Conservation (phyloP, 1,140 invertebrate genomes). For the Vanessa tameamea region DNA sequence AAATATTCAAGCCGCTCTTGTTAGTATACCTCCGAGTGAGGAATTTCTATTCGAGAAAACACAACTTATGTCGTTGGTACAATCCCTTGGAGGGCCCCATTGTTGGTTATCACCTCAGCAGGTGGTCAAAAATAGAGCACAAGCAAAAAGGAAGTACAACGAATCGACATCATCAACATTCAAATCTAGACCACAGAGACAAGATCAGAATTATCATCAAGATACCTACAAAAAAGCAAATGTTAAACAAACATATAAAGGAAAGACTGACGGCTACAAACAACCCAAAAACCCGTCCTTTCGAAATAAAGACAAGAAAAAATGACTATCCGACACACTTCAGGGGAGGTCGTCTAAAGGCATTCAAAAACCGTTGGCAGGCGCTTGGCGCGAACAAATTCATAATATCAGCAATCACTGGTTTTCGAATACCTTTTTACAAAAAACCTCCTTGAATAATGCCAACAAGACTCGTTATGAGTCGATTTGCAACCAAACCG, state of each 20-base stretch:
- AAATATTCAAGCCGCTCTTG: slow-evolving; percentile 26
- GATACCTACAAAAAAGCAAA: too few species aligned
- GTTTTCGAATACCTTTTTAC: not conserved
- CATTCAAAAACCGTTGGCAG: slow-evolving; percentile 7
- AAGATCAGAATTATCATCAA: not conserved
- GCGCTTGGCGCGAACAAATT: slow-evolving; percentile 4
- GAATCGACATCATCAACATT: slow-evolving; percentile 1
- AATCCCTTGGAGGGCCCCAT: slow-evolving; percentile 25
- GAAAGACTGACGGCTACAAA: not conserved
- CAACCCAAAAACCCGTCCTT: not conserved
- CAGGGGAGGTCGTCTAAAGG: slow-evolving; percentile 1
- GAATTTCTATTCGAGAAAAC: slow-evolving; percentile 32
- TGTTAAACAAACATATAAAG: not conserved
- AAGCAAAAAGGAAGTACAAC: not conserved
- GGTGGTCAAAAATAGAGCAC: slow-evolving; percentile 2
- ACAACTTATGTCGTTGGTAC: slow-evolving; percentile 15
- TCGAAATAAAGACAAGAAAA: slow-evolving; percentile 1
- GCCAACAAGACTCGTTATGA: too few species aligned
- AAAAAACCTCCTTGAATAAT: not conserved
- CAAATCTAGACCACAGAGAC: too few species aligned
- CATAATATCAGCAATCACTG: slow-evolving; percentile 2
- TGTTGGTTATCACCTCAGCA: slow-evolving; percentile 8
- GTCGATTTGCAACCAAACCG: too few species aligned
- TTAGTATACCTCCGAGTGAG: slow-evolving; percentile 22
- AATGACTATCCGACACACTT: slow-evolving; percentile 8